Evolutionary conservation across 2,888 invertebrate species (phyloP).

Genomic region (Iphiclides podalirius): DNA sequence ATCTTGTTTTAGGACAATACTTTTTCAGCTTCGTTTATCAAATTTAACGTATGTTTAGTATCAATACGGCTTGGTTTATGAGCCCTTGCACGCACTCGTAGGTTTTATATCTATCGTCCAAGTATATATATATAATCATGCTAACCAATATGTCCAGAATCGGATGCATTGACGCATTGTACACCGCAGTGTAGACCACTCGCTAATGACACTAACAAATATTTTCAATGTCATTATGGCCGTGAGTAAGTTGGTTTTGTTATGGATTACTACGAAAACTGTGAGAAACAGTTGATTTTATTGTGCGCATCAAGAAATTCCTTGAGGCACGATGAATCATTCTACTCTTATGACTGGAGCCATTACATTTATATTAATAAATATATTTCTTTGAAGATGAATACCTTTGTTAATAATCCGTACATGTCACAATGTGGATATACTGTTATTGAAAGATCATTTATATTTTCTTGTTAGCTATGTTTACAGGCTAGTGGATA

Average conservation of each 20-base stretch:
- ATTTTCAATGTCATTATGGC: conserved; percentile 70
- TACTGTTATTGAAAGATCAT: too few species aligned
- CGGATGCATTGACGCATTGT: conserved; percentile 62
- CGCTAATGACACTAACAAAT: conserved; percentile 56
- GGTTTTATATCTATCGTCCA: conserved; percentile 54
- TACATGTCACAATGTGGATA: too few species aligned
- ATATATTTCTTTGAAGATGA: too few species aligned
- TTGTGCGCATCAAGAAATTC: conserved; percentile 33
- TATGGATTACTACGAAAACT: conserved; percentile 47
- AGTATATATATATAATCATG: conserved; percentile 44
- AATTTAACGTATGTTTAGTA: conserved; percentile 16
- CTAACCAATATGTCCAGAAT: conserved; percentile 62
- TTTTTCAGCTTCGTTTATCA: neutral
- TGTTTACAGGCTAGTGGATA: too few species aligned
- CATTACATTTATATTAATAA: too few species aligned
- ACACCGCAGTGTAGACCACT: conserved; percentile 26
- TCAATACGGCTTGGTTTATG: conserved; percentile 41
- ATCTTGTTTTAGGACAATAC: conserved; percentile 8
- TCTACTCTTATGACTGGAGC: neutral
- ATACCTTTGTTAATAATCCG: too few species aligned
- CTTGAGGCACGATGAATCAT: conserved; percentile 18
- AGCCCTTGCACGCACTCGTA: conserved; percentile 38
- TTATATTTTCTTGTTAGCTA: too few species aligned
- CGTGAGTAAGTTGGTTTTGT: conserved; percentile 58
- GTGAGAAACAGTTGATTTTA: conserved; percentile 43